Conservation (phyloP, 1,140 invertebrate genomes). For the Oncopodura yosiiana region DNA sequence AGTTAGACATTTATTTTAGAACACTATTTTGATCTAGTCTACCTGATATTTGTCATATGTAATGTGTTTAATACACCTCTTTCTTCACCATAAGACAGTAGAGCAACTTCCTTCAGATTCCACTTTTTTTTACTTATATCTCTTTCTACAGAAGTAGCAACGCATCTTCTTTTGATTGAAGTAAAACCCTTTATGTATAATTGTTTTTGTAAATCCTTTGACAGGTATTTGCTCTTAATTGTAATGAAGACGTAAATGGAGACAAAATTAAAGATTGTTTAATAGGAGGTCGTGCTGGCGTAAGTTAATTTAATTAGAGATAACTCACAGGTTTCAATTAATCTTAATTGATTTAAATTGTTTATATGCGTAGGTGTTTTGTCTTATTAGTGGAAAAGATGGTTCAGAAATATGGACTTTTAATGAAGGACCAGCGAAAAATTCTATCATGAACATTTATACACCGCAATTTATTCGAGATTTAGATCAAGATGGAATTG, state of each 20-base stretch:
- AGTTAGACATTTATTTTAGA: no score
- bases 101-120: no score
- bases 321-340: not conserved
- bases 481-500: constrained; percentile 58
- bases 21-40: no score
- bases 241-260: constrained; percentile 58
- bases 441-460: constrained; percentile 48
- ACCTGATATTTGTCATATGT: no score
- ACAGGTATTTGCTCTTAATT: constrained; percentile 66
- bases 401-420: constrained; percentile 61
- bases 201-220: no score
- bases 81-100: no score
- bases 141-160: no score
- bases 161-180: no score
- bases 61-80: no score
- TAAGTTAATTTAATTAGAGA: constrained; percentile 40
- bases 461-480: constrained; percentile 63
- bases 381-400: constrained; percentile 56
- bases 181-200: no score
- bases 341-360: not conserved
- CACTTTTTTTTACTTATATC: no score
- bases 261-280: constrained; percentile 65
- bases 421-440: constrained; percentile 35
- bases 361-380: constrained; percentile 47
- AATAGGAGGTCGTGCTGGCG: constrained; percentile 58